Percentiles rank a stretch among this genome's conserved stretches.
Conservation (phyloP, 2,888 invertebrate species). For the Drosophila antonietae region DNA sequence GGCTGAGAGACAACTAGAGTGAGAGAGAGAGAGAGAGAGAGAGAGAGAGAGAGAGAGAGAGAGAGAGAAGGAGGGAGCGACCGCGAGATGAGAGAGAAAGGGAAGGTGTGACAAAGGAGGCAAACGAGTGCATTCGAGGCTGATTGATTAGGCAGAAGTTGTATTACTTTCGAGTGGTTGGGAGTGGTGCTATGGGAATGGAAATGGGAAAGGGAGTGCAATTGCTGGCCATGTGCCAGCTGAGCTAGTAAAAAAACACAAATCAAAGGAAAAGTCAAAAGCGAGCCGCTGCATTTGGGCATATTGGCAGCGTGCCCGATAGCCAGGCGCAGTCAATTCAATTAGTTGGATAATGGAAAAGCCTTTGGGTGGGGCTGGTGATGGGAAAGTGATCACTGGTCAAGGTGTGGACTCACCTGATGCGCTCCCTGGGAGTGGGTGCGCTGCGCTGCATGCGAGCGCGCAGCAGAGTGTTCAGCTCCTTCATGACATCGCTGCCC, state of each 20-base stretch:
- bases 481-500: conserved; percentile 86
- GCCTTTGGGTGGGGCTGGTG: conserved; percentile 11
- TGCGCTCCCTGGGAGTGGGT: conserved; percentile 65
- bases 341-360: conserved; percentile 52
- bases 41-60: neutral
- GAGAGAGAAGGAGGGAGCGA: neutral
- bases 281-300: conserved; percentile 30
- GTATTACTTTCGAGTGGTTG: conserved; percentile 55
- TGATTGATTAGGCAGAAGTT: conserved; percentile 66
- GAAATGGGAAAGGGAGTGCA: conserved; percentile 14
- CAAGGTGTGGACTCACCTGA: conserved; percentile 75
- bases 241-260: conserved; percentile 50
- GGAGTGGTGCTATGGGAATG: conserved; percentile 29
- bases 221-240: conserved; percentile 62
- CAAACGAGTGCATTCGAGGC: conserved; percentile 16
- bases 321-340: conserved; percentile 54
- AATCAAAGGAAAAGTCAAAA: conserved; percentile 60
- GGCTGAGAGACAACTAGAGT: neutral
- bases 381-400: neutral
- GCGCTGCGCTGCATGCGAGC: conserved; percentile 75
- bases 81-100: neutral
- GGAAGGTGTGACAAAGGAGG: conserved; percentile 11
- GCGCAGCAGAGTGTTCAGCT: conserved; percentile 86
- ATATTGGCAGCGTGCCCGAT: conserved; percentile 49
- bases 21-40: neutral